phyloP scores from a whole-genome alignment of 2,888 invertebrate species.

The Horisme vitalbata region DNA sequence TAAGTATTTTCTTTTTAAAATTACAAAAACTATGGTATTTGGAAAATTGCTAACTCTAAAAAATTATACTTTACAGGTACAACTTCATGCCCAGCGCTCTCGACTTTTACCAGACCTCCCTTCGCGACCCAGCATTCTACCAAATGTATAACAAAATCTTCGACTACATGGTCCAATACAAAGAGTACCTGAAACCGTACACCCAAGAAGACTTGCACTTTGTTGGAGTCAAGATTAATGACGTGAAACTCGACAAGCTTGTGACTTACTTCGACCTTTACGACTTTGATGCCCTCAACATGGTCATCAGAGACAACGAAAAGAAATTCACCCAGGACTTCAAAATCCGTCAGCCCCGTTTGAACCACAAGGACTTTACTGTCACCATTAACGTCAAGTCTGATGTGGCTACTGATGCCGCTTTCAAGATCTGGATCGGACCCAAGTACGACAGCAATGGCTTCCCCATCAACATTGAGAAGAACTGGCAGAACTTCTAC shows the following conservation, averaged over 20 bases:
- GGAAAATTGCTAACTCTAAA: background rate
- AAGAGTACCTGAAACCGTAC: constrained; percentile 82
- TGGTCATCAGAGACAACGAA: constrained; percentile 57
- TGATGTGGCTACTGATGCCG: constrained; percentile 81
- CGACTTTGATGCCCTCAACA: constrained; percentile 84
- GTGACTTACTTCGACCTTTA: constrained; percentile 86
- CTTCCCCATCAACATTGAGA: constrained; percentile 74
- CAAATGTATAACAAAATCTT: constrained; percentile 85
- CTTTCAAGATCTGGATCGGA: constrained; percentile 86
- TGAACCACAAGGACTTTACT: constrained; percentile 87
- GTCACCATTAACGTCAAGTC: constrained; percentile 84
- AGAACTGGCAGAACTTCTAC: constrained; percentile 84
- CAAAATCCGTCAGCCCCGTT: constrained; percentile 86
- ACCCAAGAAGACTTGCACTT: constrained; percentile 81
- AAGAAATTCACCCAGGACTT: constrained; percentile 60
- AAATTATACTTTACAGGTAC: constrained; percentile 52
- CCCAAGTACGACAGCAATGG: constrained; percentile 86
- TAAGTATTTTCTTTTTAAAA: constrained; percentile 38
- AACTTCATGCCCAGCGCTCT: constrained; percentile 81
- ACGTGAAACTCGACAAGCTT: constrained; percentile 84
- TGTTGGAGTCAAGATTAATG: constrained; percentile 84
- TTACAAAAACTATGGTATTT: background rate
- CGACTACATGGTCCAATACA: constrained; percentile 83
- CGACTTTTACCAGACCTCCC: constrained; percentile 84
- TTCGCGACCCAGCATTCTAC: constrained; percentile 89